Conservation (phyloP, 2,888 invertebrate species). For the Dryomyza anilis region DNA sequence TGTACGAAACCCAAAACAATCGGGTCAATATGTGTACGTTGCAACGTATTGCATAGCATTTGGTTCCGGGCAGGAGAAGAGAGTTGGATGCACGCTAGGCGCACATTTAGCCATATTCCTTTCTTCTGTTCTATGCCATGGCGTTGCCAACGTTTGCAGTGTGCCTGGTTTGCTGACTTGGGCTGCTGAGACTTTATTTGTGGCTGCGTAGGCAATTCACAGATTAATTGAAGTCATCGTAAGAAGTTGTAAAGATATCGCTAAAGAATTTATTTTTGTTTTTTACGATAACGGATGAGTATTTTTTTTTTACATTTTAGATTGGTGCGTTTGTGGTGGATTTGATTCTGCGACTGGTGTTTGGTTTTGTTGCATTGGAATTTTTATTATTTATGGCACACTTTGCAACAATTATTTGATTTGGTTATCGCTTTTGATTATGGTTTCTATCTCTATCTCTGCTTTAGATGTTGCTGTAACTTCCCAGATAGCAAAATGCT, state of each 20-base stretch:
- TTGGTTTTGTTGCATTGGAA: background rate
- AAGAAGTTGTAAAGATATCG: slow-evolving; percentile 32
- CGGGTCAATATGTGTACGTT: slow-evolving; percentile 30
- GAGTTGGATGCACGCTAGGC: background rate
- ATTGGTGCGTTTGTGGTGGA: slow-evolving; percentile 11
- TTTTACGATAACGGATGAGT: slow-evolving; percentile 18
- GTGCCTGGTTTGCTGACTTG: background rate
- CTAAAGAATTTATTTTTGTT: slow-evolving; percentile 17
- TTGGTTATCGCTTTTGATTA: too few species aligned
- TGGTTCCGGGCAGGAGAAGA: slow-evolving; percentile 3
- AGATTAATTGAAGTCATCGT: slow-evolving; percentile 35
- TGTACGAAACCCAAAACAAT: slow-evolving; percentile 1
- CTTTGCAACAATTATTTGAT: slow-evolving; percentile 24
- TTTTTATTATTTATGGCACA: slow-evolving; percentile 20
- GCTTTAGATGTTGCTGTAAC: too few species aligned
- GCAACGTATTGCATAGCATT: slow-evolving; percentile 28
- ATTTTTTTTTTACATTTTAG: slow-evolving; percentile 12
- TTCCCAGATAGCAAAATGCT: too few species aligned
- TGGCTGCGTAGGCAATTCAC: slow-evolving; percentile 28
- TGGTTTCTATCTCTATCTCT: too few species aligned
- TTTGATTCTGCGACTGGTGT: background rate
- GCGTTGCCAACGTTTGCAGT: background rate
- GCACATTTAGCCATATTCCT: too few species aligned
- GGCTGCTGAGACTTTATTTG: background rate
- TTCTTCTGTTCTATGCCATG: background rate